A percentile compares a stretch with the other conserved stretches of the same genome.
Evolutionary conservation across 1,140 invertebrate genomes (phyloP).

Genomic region (Myzus persicae): DNA sequence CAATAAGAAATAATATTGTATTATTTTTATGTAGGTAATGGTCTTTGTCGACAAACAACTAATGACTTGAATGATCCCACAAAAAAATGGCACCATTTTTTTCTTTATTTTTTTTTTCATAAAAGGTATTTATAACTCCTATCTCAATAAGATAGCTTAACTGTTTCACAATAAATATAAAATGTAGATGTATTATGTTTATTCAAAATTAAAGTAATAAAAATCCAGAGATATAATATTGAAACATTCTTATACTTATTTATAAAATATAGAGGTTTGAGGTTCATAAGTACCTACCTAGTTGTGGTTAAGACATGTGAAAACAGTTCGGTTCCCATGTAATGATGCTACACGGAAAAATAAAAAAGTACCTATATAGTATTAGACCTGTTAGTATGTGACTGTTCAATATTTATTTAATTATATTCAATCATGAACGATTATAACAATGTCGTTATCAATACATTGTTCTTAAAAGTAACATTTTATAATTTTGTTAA

Average conservation of each 20-base stretch:
- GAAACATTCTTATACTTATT: no score
- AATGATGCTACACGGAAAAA: no score
- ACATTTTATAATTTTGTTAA: not conserved
- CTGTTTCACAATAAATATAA: not conserved
- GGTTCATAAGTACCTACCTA: no score
- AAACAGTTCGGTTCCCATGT: no score
- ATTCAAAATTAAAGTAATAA: no score
- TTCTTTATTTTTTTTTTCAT: not conserved
- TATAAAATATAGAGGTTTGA: no score
- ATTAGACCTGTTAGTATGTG: not conserved
- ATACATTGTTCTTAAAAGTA: not conserved
- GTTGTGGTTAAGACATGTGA: no score
- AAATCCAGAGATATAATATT: no score
- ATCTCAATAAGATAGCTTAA: not conserved
- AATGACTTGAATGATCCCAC: not conserved
- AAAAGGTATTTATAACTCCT: not conserved
- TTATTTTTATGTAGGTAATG: not conserved
- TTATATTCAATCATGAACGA: not conserved
- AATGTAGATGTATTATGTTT: not conserved
- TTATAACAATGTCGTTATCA: not conserved
- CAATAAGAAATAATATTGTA: constrained; percentile 5
- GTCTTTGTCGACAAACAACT: not conserved
- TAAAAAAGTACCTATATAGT: no score
- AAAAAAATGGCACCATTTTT: not conserved
- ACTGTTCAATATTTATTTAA: not conserved